phyloP scores from a whole-genome alignment of 1,140 invertebrate species.

The Sitobion miscanthi region DNA sequence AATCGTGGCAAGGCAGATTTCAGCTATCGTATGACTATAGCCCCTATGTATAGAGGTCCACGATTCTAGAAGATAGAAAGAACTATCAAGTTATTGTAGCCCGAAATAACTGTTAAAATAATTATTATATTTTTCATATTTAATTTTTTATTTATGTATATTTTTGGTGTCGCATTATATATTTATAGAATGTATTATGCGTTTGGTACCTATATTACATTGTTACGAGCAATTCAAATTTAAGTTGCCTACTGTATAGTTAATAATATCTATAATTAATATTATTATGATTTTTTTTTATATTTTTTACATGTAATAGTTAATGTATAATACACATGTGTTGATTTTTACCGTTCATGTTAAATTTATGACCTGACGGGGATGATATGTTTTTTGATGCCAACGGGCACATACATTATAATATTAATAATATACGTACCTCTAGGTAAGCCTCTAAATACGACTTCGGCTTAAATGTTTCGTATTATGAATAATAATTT shows the following conservation, averaged over 20 bases:
- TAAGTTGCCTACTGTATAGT: conserved; percentile 1
- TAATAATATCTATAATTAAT: background rate
- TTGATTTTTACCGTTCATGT: background rate
- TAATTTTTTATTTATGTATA: background rate
- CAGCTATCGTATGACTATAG: too few species aligned
- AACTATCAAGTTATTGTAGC: too few species aligned
- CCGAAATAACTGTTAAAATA: too few species aligned
- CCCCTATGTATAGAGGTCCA: too few species aligned
- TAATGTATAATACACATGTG: background rate
- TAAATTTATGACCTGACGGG: background rate
- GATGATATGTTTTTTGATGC: background rate
- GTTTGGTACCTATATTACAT: background rate
- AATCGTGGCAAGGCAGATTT: too few species aligned
- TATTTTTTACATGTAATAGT: background rate
- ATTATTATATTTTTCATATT: too few species aligned
- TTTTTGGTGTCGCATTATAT: background rate
- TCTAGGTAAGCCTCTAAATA: background rate
- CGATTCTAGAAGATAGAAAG: too few species aligned
- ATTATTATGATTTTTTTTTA: background rate
- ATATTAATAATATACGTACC: background rate
- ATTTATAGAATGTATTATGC: background rate
- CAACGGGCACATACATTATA: background rate
- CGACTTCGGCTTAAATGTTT: background rate
- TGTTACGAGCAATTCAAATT: background rate
- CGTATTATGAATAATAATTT: background rate